These are phyloP conservation scores for Aethina tumida DNA, from an alignment of 1,140 invertebrate species.

Conservation along the genomic window DNA sequence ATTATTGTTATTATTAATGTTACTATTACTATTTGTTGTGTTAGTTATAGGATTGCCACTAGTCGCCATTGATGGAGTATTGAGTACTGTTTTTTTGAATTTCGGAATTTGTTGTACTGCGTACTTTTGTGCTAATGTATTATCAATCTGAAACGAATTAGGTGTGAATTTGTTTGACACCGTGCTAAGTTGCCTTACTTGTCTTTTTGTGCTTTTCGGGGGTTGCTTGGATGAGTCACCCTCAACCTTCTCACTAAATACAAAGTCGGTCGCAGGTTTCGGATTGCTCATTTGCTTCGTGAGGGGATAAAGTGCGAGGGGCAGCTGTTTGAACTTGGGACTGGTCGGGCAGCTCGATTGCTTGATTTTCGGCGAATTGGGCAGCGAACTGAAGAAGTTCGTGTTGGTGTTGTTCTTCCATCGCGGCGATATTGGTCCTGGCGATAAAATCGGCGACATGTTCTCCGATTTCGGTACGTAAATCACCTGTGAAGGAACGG, in stretches of 20 bases:
- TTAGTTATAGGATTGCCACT: constrained; percentile 19
- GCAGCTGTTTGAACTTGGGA: constrained; percentile 48
- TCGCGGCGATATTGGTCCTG: constrained; percentile 47
- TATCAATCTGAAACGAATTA: too few relatives aligned
- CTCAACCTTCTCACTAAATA: constrained; percentile 37
- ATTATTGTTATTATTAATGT: too few relatives aligned
- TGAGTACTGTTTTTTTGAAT: constrained; percentile 29
- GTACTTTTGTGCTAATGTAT: constrained; percentile 32
- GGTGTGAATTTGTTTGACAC: too few relatives aligned
- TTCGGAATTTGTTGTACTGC: constrained; percentile 32
- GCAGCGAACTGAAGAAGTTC: too few relatives aligned
- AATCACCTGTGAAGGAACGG: too few relatives aligned
- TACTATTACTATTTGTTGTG: constrained; percentile 3
- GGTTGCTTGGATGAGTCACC: constrained; percentile 20
- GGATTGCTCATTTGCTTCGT: constrained; percentile 48
- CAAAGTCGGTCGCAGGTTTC: constrained; percentile 38
- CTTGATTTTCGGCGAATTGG: constrained; percentile 56
- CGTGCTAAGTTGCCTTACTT: too few relatives aligned
- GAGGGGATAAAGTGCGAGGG: constrained; percentile 40
- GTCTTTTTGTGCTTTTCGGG: constrained; percentile 12
- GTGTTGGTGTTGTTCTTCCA: constrained; percentile 43
- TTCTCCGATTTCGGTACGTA: constrained; percentile 65
- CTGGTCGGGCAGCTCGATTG: constrained; percentile 49
- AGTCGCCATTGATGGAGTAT: constrained; percentile 30
- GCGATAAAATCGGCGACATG: constrained; percentile 45